These are phyloP conservation scores for Polyploca ridens DNA, from an alignment of 2,888 invertebrate species.

Conservation along the genomic window DNA sequence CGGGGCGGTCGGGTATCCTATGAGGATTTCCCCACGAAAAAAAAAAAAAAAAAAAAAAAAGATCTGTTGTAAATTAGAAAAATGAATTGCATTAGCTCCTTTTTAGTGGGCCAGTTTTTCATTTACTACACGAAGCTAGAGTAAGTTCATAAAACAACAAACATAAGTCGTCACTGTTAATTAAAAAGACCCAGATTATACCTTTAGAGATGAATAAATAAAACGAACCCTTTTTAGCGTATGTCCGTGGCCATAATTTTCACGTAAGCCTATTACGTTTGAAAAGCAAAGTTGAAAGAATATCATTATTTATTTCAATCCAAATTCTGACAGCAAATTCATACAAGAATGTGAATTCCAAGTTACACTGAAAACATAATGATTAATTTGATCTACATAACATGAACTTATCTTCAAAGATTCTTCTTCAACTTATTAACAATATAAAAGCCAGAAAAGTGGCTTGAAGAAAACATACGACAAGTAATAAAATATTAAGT, in stretches of 20 bases:
- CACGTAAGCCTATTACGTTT: slow-evolving; percentile 3
- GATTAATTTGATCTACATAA: slow-evolving; percentile 8
- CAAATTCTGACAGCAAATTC: neutral
- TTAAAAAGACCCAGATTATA: slow-evolving; percentile 3
- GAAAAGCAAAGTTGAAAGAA: neutral
- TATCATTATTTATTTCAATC: neutral
- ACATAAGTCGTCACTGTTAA: neutral
- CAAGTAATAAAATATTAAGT: neutral
- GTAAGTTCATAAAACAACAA: slow-evolving; percentile 2
- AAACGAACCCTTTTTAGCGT: neutral
- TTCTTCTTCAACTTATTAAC: neutral
- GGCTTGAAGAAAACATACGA: neutral
- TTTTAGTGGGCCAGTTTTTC: too few species aligned
- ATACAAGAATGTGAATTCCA: too few species aligned
- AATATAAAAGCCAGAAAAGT: neutral
- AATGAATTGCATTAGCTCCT: too few species aligned
- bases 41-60: too few species aligned
- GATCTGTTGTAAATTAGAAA: too few species aligned
- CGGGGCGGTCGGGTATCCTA: too few species aligned
- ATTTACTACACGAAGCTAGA: neutral
- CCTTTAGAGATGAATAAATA: neutral
- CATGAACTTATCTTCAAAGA: neutral
- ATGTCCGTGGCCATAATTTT: neutral
- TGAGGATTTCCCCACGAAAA: too few species aligned
- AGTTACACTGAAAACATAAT: slow-evolving; percentile 3